These are phyloP conservation scores for Ibidorhyncha struthersii DNA, from an alignment of 2,113 vertebrate species.

Conservation along the genomic window DNA sequence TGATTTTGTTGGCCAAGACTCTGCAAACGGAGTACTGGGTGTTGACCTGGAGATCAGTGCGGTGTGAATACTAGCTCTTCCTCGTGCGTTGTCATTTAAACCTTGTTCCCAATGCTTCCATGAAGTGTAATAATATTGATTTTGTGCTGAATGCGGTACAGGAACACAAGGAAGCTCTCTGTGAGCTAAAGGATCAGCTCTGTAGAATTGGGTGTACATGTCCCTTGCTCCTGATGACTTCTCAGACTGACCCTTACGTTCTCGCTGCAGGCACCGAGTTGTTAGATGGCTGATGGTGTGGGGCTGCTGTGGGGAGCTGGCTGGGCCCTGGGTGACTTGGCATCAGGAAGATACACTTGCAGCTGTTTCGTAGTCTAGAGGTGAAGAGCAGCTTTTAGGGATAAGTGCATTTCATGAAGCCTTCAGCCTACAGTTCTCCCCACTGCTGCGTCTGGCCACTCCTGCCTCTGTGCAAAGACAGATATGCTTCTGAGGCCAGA, in stretches of 20 bases:
- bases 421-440: not conserved
- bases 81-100: not conserved
- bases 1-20: not conserved
- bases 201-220: rapidly evolving
- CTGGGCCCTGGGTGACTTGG: too few species aligned
- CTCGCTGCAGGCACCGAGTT: not conserved
- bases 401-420: not conserved
- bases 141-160: not conserved
- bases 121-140: not conserved
- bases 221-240: not conserved
- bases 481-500: not conserved
- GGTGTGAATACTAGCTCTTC: not conserved
- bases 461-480: not conserved
- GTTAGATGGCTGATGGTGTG: too few species aligned
- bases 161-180: not conserved
- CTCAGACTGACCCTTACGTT: not conserved
- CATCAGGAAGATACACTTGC: not conserved
- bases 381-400: constrained; percentile 8
- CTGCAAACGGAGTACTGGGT: not conserved
- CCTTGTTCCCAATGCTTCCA: not conserved
- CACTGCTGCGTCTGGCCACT: constrained; percentile 8
- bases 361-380: constrained; percentile 16
- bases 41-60: not conserved
- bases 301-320: too few species aligned
- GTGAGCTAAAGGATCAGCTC: not conserved